Conservation (phyloP, 2,888 invertebrate species). For the Pollenia labialis region DNA sequence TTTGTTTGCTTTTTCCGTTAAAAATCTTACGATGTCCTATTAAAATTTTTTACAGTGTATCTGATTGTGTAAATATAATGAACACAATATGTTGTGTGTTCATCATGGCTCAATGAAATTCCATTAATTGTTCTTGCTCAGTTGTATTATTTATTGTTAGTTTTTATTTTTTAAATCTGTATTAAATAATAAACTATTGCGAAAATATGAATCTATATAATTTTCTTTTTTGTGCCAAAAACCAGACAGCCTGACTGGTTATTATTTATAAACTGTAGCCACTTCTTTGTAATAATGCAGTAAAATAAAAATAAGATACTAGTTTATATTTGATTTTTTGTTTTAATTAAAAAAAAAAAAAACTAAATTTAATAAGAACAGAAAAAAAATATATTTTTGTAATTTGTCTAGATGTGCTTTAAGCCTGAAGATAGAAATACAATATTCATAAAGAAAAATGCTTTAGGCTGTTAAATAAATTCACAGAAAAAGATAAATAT, state of each 20-base stretch:
- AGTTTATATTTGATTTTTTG: not conserved
- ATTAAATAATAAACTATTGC: slow-evolving; percentile 18
- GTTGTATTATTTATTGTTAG: slow-evolving; percentile 12
- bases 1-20: not conserved
- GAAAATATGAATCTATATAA: not conserved
- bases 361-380: not conserved
- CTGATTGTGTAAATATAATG: not conserved
- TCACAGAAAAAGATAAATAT: too few relatives aligned
- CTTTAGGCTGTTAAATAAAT: too few relatives aligned
- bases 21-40: too few relatives aligned
- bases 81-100: slow-evolving; percentile 28
- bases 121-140: slow-evolving; percentile 23
- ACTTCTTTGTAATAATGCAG: not conserved
- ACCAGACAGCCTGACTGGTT: not conserved
- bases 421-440: too few relatives aligned
- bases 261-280: slow-evolving; percentile 7
- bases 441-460: too few relatives aligned
- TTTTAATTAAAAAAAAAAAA: not conserved
- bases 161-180: slow-evolving; percentile 3
- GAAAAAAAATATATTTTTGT: not conserved
- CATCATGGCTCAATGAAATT: slow-evolving; percentile 35
- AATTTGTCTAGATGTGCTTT: too few relatives aligned
- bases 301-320: not conserved
- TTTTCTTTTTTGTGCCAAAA: not conserved
- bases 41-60: too few relatives aligned